These are phyloP conservation scores for Scarus forsteni DNA, from an alignment of 2,797 vertebrate species.

Conservation along the genomic window DNA sequence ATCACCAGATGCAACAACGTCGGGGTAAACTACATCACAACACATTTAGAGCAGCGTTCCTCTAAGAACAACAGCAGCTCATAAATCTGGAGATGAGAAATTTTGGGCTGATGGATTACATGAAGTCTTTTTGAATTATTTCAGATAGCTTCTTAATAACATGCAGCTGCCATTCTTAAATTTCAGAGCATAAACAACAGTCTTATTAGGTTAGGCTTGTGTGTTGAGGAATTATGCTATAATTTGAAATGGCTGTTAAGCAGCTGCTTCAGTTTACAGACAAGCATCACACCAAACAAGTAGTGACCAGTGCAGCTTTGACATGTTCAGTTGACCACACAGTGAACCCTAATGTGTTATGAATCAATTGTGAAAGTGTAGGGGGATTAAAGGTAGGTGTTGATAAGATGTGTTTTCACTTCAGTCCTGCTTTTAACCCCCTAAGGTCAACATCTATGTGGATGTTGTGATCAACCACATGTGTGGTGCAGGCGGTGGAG, in stretches of 20 bases:
- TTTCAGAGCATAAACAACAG: neutral
- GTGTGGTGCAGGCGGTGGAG: slow-evolving; percentile 83
- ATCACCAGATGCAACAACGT: slow-evolving; percentile 94
- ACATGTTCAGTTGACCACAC: neutral
- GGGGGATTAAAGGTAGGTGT: neutral
- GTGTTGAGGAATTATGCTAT: neutral
- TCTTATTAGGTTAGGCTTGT: neutral
- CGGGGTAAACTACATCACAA: slow-evolving; percentile 83
- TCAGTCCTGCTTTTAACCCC: neutral
- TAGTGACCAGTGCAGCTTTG: neutral
- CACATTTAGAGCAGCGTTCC: neutral
- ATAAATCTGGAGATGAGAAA: slow-evolving; percentile 33
- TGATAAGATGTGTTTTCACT: slow-evolving; percentile 8
- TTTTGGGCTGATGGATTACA: slow-evolving; percentile 11
- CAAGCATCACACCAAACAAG: neutral
- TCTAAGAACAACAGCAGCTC: slow-evolving; percentile 15
- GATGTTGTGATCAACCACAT: slow-evolving; percentile 95
- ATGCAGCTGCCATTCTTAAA: slow-evolving; percentile 2
- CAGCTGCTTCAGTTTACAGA: neutral
- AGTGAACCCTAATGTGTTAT: too few relatives aligned
- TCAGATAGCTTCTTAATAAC: neutral
- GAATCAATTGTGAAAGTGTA: too few relatives aligned
- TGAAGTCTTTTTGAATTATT: neutral
- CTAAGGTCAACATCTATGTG: slow-evolving; percentile 92
- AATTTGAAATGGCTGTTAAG: neutral